Evolutionary conservation across 35 echinoderm and acorn worm species (phyloP), one percentile per base, ranked within the genome.

Genomic region (Amphiura filiformis): DNA sequence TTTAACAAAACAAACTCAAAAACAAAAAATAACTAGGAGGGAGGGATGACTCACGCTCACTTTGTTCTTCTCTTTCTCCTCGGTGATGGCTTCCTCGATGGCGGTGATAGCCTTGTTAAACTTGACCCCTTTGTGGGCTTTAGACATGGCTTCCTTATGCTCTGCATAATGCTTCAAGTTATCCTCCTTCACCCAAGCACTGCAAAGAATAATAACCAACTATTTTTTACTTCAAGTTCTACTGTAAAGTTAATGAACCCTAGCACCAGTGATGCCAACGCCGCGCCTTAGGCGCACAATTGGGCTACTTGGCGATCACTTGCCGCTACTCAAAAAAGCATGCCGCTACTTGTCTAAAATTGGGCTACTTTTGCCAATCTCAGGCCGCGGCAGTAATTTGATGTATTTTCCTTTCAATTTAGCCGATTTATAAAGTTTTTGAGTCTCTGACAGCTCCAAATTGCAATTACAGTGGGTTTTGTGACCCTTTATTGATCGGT

Each of bases 151-250:
- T 18, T 57, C 93, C 65, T 89, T 90, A 84, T 90, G 77, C 57
- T 90, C 93, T 13, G 57, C 22, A 65, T 94, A 94, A 12, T 80
- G 83, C 65, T 86, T 90, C 34, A 94, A 78, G 34, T 82, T 90
- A 36, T 94, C 93, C 38, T 86, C 93, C 81, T 90, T 89, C 20
- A 94, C 93, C 93, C 93, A 94, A 26, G 93, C 93, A 87, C 93
- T 94, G 42, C 3, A 35, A 77, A 14, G 75, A 80, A 86, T 32
- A 76, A 37, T 47, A n/a, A n/a, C n/a, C n/a, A n/a, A n/a, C n/a
- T 20, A 35, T 31, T 9, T 12, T 22, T 39, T 44, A 31, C 13
- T 5, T 7, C 32, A 84, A 4, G 9, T 49, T 17, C 0, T 32
- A 78, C 76, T 34, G 33, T 78, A 78, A n/a, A 78, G 15, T 17